Conservation (phyloP, 2,797 vertebrate species). For the Aplochiton taeniatus region DNA sequence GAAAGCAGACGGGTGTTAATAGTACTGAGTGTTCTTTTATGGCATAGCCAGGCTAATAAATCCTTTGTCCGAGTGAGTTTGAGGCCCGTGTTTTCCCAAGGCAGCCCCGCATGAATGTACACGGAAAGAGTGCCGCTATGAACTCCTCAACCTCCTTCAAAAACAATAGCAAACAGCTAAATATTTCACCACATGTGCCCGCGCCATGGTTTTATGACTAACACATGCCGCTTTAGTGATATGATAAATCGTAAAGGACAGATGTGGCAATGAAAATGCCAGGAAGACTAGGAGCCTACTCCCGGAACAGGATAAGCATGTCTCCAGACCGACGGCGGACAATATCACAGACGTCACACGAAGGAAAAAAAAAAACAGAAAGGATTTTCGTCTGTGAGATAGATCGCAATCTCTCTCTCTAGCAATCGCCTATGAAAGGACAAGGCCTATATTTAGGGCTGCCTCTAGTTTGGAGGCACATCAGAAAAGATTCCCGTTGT, state of each 20-base stretch:
- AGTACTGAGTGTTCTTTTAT: no score
- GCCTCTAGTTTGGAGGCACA: constrained; percentile 49
- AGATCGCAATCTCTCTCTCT: constrained; percentile 2
- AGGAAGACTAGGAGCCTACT: background rate
- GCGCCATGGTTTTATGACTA: background rate
- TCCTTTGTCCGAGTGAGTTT: no score
- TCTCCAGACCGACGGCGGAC: constrained; percentile 33
- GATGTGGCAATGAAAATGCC: constrained; percentile 29
- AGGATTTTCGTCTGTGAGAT: constrained; percentile 8
- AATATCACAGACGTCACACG: constrained; percentile 22
- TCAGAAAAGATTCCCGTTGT: constrained; percentile 41
- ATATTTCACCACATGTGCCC: background rate
- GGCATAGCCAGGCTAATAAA: no score
- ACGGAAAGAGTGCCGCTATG: constrained; percentile 36
- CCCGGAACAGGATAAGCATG: constrained; percentile 22
- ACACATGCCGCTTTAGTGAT: background rate
- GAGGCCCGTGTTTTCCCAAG: no score
- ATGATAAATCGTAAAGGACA: constrained; percentile 7
- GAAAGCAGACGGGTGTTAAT: no score
- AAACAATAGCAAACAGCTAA: no score
- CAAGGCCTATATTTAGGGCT: constrained; percentile 46
- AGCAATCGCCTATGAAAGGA: background rate
- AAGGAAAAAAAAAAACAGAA: constrained; percentile 2
- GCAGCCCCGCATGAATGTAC: no score
- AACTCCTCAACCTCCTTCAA: constrained; percentile 40